A percentile compares a stretch with the other conserved stretches of the same genome.
Conservation (phyloP, 2,888 invertebrate genomes). For the Cheilosia pagana region DNA sequence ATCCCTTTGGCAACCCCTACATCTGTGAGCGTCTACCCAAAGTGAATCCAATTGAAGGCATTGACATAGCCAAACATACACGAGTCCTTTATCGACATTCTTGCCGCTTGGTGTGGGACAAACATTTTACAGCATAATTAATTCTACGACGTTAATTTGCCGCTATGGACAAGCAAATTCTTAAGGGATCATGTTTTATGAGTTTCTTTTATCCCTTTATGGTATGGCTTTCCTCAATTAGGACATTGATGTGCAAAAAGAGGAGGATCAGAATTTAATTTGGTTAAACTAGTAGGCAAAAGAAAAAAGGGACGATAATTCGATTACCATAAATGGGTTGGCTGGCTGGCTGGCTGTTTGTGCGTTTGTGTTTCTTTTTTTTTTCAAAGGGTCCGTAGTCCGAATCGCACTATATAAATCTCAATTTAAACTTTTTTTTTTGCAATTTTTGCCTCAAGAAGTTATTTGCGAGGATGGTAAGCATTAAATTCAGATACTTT, state of each 20-base stretch:
- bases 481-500: neutral
- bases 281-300: constrained; percentile 11
- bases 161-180: constrained; percentile 23
- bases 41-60: constrained; percentile 11
- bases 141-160: constrained; percentile 53
- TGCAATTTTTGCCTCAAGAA: neutral
- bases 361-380: neutral
- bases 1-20: neutral
- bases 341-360: neutral
- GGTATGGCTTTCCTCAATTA: constrained; percentile 30
- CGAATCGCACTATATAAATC: constrained; percentile 28
- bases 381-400: constrained; percentile 2
- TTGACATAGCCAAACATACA: constrained; percentile 16
- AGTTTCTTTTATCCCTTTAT: constrained; percentile 38
- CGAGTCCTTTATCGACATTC: constrained; percentile 23
- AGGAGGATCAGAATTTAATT: constrained; percentile 46
- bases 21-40: neutral
- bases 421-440: constrained; percentile 21
- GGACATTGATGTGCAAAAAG: constrained; percentile 29
- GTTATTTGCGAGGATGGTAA: too few relatives aligned
- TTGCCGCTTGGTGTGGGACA: neutral
- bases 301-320: constrained; percentile 19
- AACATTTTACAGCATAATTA: constrained; percentile 47
- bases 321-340: constrained; percentile 47
- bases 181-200: constrained; percentile 51